These are phyloP conservation scores for Donacobius atricapilla DNA, from an alignment of 2,113 vertebrate species.

Conservation along the genomic window DNA sequence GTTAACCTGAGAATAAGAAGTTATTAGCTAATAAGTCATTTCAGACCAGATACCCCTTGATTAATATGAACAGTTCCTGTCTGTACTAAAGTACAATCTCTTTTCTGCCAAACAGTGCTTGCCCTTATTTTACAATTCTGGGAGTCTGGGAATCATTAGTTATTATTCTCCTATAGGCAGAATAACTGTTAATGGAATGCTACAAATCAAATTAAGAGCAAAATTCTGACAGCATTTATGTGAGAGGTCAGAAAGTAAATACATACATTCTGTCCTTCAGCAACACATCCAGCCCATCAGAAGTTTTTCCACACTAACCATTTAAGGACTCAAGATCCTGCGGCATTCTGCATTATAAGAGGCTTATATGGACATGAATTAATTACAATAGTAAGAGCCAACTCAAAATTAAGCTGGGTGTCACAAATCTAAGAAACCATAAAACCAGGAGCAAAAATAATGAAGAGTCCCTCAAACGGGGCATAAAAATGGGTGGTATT, in stretches of 20 bases:
- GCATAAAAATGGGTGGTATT: neutral
- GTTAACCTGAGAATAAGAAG: constrained; percentile 3
- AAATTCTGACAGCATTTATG: constrained; percentile 2
- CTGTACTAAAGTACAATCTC: neutral
- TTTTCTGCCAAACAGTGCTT: constrained; percentile 13
- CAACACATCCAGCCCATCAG: neutral
- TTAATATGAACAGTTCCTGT: constrained; percentile 10
- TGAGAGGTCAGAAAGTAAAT: constrained; percentile 19
- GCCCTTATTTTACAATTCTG: constrained; percentile 7
- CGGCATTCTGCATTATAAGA: neutral
- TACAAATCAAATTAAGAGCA: constrained; percentile 32
- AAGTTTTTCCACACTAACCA: neutral
- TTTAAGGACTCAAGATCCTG: neutral
- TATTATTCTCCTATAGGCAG: neutral
- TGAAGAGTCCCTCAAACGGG: neutral
- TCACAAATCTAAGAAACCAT: neutral
- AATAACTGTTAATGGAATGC: constrained; percentile 46
- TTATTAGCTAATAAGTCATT: constrained; percentile 11
- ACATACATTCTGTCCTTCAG: constrained; percentile 5
- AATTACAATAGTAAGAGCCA: neutral
- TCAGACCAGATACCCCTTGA: neutral
- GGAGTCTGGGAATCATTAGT: constrained; percentile 33
- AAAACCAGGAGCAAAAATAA: neutral
- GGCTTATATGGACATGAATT: neutral
- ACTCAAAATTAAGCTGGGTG: neutral